Percentiles rank a stretch among this genome's conserved stretches.
Evolutionary conservation across 2,113 vertebrate species (phyloP).

Genomic region (Phylloscopus whistleri): DNA sequence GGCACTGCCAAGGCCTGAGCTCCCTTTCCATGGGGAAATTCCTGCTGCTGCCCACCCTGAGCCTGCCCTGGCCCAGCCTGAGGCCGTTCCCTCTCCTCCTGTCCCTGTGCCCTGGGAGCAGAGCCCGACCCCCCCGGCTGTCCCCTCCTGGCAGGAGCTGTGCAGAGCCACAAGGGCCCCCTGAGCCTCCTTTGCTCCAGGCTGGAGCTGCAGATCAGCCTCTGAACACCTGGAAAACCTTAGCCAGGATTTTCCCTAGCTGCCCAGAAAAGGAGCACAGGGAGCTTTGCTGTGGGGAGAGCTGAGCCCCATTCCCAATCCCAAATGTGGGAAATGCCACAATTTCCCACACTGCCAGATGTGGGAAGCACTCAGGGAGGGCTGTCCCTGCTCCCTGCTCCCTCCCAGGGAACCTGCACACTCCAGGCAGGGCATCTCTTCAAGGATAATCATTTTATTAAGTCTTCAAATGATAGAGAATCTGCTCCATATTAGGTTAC

Average conservation of each 20-base stretch:
- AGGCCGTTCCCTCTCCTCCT: background rate
- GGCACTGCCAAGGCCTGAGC: too few species aligned
- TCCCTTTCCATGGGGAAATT: too few species aligned
- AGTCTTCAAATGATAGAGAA: background rate
- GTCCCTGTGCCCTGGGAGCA: background rate
- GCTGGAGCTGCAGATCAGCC: background rate
- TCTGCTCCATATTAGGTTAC: background rate
- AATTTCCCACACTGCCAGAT: background rate
- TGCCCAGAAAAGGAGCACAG: too few species aligned
- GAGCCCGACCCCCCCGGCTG: background rate
- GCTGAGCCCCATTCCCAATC: fast-evolving
- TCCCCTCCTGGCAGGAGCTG: background rate
- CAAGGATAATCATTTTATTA: background rate
- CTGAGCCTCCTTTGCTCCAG: background rate
- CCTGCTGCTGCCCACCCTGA: background rate
- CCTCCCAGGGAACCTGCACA: background rate
- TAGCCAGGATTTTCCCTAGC: fast-evolving
- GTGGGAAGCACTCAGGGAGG: background rate
- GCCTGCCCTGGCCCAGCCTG: background rate
- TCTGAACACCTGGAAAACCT: background rate
- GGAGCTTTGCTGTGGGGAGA: background rate
- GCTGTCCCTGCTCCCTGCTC: background rate
- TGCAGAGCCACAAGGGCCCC: background rate
- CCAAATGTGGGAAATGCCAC: background rate
- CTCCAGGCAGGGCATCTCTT: background rate